Conservation (phyloP, 2,797 vertebrate species). For the Gadopsis bispinosus region DNA sequence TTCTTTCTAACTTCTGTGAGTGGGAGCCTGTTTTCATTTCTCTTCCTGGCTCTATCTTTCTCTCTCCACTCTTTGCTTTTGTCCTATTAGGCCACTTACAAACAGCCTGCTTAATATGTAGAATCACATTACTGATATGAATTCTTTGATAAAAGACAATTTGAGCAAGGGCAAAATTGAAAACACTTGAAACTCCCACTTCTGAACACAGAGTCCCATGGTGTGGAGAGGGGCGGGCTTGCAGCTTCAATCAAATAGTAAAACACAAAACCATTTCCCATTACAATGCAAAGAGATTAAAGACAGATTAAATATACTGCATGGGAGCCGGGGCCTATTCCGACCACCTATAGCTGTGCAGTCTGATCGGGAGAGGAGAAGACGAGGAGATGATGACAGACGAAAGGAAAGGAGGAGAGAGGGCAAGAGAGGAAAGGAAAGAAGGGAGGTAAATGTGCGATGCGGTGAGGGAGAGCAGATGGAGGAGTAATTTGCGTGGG, state of each 20-base stretch:
- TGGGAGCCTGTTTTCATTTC: slow-evolving; percentile 46
- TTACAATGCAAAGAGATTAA: slow-evolving; percentile 87
- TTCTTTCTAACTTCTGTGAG: slow-evolving; percentile 3
- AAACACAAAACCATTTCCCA: slow-evolving; percentile 89
- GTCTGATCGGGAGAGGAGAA: slow-evolving; percentile 61
- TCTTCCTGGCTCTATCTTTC: slow-evolving; percentile 26
- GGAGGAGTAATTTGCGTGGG: slow-evolving; percentile 89
- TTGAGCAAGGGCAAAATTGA: slow-evolving; percentile 67
- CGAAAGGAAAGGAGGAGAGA: slow-evolving; percentile 42
- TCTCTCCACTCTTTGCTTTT: slow-evolving; percentile 28
- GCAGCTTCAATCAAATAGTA: slow-evolving; percentile 83
- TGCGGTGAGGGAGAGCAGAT: slow-evolving; percentile 84
- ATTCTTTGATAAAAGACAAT: slow-evolving; percentile 72
- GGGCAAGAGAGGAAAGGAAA: slow-evolving; percentile 43
- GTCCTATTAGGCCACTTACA: slow-evolving; percentile 65
- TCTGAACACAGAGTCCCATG: slow-evolving; percentile 62
- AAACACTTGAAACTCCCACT: slow-evolving; percentile 69
- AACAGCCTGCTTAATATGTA: slow-evolving; percentile 72
- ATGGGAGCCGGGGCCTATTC: slow-evolving; percentile 72
- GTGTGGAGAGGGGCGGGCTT: slow-evolving; percentile 67
- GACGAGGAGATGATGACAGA: slow-evolving; percentile 50
- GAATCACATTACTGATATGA: slow-evolving; percentile 71
- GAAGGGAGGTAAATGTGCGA: slow-evolving; percentile 61
- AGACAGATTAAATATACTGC: slow-evolving; percentile 82
- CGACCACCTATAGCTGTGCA: slow-evolving; percentile 77